Base-by-base conservation (phyloP, 2,113 vertebrate genomes). In the Thryonomys swinderianus region DNA sequence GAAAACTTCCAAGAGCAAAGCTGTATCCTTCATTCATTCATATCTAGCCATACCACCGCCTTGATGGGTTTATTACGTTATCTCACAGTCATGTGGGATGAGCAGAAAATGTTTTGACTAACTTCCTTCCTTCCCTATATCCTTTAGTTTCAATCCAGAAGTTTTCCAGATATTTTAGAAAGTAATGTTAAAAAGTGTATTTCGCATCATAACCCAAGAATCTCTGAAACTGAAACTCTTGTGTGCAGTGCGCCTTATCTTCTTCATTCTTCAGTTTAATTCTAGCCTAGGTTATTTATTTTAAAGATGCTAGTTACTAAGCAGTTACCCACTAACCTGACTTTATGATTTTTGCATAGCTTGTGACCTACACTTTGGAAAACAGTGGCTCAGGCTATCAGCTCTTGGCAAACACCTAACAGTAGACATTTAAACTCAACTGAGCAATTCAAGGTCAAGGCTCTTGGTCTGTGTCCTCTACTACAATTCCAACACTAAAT, bases 1-100 rank as follows among this genome's bases (percentile, higher is more conserved):
- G 89, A 95, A 88, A 88, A 57, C 73, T 61, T 96, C 76, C 16
- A 27, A 7, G 27, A 92, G 59, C 17, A 42, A 88, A 84, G n/a
- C 32, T 85, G 37, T 69, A 76, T 69, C 48, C 62, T 93, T 96
- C 55, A 96, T 90, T 92, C 83, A 94, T 94, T 95, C 91, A 88
- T 76, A 64, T 57, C 59, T 45, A 87, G 81, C 78, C 76, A 87
- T 55, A 81, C 34, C 2, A 21, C 34, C 64, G 57, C 80, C 71
- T 82, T n/a, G 67, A n/a, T 7, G 45, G 32, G 55, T 62, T 81
- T 94, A 84, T 94, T 95, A 86, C 34, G 48, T 95, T 90, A 81
- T 67, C 71, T 80, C 85, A 69, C 11, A 57, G 90, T 85, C 89
- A 95, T 71, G 86, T 85, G 69, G 94, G 62, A 40, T 93, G 83